Percentiles rank a stretch among this genome's conserved stretches.
Evolutionary conservation across 2,113 vertebrate genomes (phyloP).

Genomic region (Cyprinodon tularosa): DNA sequence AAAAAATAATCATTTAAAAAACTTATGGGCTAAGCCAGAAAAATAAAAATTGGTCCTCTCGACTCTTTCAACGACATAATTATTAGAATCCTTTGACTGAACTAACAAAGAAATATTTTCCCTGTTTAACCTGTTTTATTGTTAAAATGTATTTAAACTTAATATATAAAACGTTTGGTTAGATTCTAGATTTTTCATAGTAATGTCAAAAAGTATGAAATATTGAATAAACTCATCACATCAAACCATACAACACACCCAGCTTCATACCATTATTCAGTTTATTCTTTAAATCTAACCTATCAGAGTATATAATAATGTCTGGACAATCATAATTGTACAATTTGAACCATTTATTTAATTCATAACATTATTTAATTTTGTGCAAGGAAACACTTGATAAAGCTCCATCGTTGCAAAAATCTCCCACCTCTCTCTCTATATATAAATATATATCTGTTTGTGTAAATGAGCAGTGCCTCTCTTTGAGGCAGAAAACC

Average conservation of each 20-base stretch:
- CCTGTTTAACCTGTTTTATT: background rate
- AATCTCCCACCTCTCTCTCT: constrained; percentile 21
- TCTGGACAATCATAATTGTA: constrained; percentile 38
- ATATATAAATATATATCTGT: constrained; percentile 25
- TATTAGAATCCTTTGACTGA: background rate
- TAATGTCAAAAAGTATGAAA: background rate
- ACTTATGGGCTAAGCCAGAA: background rate
- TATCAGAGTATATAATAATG: constrained; percentile 21
- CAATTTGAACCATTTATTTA: no score
- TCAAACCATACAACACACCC: constrained; percentile 29
- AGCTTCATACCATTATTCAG: constrained; percentile 47
- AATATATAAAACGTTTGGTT: background rate
- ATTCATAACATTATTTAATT: no score
- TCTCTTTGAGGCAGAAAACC: constrained; percentile 64
- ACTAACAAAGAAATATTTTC: background rate
- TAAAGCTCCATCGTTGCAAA: constrained; percentile 47
- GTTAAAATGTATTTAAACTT: background rate
- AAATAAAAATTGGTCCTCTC: background rate
- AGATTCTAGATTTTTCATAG: background rate
- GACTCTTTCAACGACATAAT: background rate
- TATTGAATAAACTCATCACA: constrained; percentile 38
- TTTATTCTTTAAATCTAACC: constrained; percentile 39
- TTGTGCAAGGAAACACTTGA: constrained; percentile 48
- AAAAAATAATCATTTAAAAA: background rate
- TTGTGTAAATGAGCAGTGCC: constrained; percentile 61